These are phyloP conservation scores for Darevskia nairensis DNA, from an alignment of 2,797 vertebrate genomes.

Conservation along the genomic window DNA sequence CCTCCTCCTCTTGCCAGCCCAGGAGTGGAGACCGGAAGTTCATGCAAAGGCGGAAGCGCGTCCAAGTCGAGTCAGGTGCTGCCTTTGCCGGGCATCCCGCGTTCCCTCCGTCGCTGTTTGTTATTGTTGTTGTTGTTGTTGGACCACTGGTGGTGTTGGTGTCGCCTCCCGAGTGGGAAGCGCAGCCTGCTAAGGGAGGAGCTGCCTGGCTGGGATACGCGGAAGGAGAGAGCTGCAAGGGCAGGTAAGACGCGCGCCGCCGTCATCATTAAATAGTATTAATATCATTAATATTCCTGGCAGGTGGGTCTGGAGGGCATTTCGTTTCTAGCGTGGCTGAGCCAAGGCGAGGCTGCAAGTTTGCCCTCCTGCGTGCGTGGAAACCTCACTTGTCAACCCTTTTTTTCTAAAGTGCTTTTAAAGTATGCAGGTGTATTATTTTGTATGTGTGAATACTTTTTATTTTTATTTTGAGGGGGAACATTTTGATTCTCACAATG, in stretches of 20 bases:
- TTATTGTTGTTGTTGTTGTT: background rate
- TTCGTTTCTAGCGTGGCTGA: background rate
- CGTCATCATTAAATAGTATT: background rate
- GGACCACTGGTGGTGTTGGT: background rate
- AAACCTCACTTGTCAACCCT: background rate
- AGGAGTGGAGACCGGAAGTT: conserved; percentile 2
- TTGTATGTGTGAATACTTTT: background rate
- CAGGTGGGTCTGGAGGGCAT: background rate
- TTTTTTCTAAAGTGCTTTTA: background rate
- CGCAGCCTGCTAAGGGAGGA: background rate
- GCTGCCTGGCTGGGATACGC: background rate
- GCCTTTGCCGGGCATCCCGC: background rate
- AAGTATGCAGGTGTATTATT: background rate
- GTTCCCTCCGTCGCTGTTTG: background rate
- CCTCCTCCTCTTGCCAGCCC: background rate
- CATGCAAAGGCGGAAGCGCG: background rate
- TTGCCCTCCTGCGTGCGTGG: too few relatives aligned
- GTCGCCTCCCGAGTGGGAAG: conserved; percentile 6
- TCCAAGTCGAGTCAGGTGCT: background rate
- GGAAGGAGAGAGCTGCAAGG: background rate
- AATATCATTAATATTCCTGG: background rate
- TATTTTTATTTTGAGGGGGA: too few relatives aligned
- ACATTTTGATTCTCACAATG: too few relatives aligned
- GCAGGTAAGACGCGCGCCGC: background rate
- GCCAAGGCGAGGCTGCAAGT: too few relatives aligned